A percentile compares a stretch with the other conserved stretches of the same genome.
Conservation (phyloP, 2,113 vertebrate genomes). For the Aegypius monachus region DNA sequence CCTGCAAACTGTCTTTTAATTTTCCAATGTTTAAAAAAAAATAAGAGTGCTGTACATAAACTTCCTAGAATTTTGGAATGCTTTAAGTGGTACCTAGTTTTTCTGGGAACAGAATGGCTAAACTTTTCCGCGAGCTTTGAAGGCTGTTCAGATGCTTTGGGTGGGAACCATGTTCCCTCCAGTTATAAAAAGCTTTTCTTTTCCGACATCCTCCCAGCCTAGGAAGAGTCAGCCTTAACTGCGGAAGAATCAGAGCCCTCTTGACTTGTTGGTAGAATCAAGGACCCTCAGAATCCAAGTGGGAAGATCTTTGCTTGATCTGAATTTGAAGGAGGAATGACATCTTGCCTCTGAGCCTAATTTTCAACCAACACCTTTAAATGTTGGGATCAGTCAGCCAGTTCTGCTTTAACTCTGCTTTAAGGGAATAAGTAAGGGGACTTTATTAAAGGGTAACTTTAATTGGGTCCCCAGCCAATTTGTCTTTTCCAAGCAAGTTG, state of each 20-base stretch:
- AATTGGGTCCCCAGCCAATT: not conserved
- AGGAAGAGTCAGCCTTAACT: not conserved
- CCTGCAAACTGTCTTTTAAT: not conserved
- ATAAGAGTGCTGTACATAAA: not conserved
- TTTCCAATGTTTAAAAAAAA: not conserved
- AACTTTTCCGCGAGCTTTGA: not conserved
- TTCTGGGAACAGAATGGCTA: not conserved
- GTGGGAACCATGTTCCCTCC: not conserved
- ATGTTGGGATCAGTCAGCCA: not conserved
- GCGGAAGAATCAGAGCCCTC: not conserved
- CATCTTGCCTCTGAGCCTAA: not conserved
- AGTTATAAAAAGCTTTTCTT: not conserved
- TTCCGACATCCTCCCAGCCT: not conserved
- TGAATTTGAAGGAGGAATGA: not conserved
- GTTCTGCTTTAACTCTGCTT: not conserved
- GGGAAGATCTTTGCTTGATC: not conserved
- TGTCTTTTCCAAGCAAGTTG: not conserved
- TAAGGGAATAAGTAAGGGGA: not conserved
- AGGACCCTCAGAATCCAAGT: not conserved
- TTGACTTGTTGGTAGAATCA: not conserved
- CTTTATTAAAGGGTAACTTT: not conserved
- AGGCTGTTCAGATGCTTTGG: not conserved
- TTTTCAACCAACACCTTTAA: not conserved
- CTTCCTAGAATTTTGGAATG: not conserved
- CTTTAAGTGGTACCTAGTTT: not conserved